Conservation (phyloP, 2,113 vertebrate genomes). For the Condylura cristata region DNA sequence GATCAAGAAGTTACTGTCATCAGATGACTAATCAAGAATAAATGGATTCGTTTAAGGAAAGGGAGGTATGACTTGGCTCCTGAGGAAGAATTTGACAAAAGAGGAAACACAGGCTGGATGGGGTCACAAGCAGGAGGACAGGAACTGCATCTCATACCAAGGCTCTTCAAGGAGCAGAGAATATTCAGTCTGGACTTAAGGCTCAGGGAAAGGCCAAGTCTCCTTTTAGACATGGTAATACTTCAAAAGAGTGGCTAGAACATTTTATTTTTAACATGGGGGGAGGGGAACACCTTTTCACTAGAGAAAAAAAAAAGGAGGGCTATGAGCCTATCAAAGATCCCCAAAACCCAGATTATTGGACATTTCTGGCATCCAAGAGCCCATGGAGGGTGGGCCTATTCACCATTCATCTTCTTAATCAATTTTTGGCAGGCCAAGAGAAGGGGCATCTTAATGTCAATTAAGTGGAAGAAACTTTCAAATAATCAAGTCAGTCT, state of each 20-base stretch:
- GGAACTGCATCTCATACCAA: not conserved
- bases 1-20: not conserved
- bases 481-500: not conserved
- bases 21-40: slow-evolving; percentile 26
- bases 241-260: not conserved
- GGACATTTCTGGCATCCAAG: not conserved
- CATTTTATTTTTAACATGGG: not conserved
- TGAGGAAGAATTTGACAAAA: slow-evolving; percentile 11
- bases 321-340: not conserved
- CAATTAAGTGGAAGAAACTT: not conserved
- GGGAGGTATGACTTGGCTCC: not conserved
- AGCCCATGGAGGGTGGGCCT: not conserved
- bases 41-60: slow-evolving; percentile 21
- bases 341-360: not conserved
- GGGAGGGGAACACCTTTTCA: not conserved
- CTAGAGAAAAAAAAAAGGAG: not conserved
- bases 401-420: slow-evolving; percentile 42
- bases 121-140: not conserved
- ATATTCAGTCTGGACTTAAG: not conserved
- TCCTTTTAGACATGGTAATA: not conserved
- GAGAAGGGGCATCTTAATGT: not conserved
- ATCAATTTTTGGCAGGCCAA: not conserved
- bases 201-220: not conserved
- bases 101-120: not conserved
- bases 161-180: not conserved